These are phyloP conservation scores for Poecilia velifera DNA, from an alignment of 2,797 vertebrate species.

Conservation along the genomic window DNA sequence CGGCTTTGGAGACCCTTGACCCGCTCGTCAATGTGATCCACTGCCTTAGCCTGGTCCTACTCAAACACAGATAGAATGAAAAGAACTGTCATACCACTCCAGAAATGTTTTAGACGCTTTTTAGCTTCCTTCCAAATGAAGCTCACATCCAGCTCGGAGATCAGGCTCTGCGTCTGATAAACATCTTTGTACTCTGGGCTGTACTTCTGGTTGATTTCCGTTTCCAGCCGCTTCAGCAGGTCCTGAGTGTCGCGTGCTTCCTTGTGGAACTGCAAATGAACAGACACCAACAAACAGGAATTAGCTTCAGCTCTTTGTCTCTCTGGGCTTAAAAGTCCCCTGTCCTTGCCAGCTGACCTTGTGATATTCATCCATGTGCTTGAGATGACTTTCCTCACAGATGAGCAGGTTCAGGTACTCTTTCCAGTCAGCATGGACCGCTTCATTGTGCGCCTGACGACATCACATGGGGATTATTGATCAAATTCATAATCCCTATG, in stretches of 20 bases:
- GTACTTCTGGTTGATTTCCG: constrained; percentile 92
- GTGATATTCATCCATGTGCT: constrained; percentile 97
- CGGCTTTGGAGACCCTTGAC: constrained; percentile 87
- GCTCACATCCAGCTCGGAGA: constrained; percentile 90
- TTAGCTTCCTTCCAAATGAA: neutral
- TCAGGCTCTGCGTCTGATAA: constrained; percentile 91
- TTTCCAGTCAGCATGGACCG: constrained; percentile 97
- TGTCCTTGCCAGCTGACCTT: constrained; percentile 79
- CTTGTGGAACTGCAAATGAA: constrained; percentile 86
- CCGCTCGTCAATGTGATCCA: constrained; percentile 88
- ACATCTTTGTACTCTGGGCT: constrained; percentile 95
- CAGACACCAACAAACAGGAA: constrained; percentile 11
- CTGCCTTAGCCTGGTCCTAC: constrained; percentile 92
- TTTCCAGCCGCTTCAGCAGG: constrained; percentile 89
- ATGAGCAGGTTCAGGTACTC: constrained; percentile 98
- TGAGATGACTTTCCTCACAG: constrained; percentile 98
- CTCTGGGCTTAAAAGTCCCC: neutral
- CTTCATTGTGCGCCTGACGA: constrained; percentile 92
- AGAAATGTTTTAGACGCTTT: neutral
- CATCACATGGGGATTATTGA: neutral
- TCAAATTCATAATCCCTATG: neutral
- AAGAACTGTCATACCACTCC: neutral
- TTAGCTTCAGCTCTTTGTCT: constrained; percentile 2
- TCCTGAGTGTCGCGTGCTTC: constrained; percentile 92
- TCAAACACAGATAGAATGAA: constrained; percentile 32